Evolutionary conservation across 2,797 vertebrate genomes (phyloP).

Genomic region (Muscicapa comitata): DNA sequence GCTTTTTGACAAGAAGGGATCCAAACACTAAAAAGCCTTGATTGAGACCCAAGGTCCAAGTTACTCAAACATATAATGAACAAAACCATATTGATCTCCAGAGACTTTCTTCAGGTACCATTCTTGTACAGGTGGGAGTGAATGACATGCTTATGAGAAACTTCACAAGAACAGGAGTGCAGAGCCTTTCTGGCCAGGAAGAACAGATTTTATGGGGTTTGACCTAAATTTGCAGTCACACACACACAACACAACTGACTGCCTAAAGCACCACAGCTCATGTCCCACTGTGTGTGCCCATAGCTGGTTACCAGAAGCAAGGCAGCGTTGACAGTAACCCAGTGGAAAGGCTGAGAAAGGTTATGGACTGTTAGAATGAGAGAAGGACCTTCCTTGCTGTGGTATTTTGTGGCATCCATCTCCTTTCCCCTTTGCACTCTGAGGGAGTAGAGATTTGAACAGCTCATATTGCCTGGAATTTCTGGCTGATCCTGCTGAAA

Average conservation of each 20-base stretch:
- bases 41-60: neutral
- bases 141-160: accelerated
- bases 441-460: neutral
- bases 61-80: neutral
- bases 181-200: neutral
- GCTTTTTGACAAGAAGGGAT: neutral
- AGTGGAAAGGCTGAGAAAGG: neutral
- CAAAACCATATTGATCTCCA: accelerated
- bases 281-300: neutral
- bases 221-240: neutral
- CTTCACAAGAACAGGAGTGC: neutral
- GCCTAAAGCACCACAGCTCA: neutral
- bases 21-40: neutral
- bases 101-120: neutral
- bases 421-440: neutral
- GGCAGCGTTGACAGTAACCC: neutral
- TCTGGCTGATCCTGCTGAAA: neutral
- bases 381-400: neutral
- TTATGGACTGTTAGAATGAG: neutral
- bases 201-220: neutral
- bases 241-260: neutral
- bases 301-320: neutral
- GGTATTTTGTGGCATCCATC: neutral
- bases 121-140: neutral
- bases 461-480: neutral